Evolutionary conservation across 2,113 vertebrate genomes (phyloP), one percentile per base, ranked within the genome.

Genomic region (Pavo muticus): DNA sequence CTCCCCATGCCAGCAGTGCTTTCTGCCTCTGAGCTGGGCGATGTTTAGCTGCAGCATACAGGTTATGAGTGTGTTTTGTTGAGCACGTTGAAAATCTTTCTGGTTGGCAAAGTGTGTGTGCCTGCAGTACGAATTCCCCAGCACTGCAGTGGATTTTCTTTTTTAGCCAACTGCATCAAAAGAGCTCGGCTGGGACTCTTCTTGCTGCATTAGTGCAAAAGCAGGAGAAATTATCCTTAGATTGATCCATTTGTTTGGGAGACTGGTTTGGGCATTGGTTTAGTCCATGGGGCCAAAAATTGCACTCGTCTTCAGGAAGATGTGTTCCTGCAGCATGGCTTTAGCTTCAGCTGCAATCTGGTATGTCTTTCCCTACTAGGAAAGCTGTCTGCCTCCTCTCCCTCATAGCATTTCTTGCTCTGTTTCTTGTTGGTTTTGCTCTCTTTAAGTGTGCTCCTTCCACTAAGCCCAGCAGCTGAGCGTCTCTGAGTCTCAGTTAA

Each of bases 41-140:
- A 2, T 20, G 84, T 91, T 83, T 44, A 91, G 56, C 35, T 5
- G 0, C 9, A 65, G 50, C 2, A 1, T 48, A 47, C 0, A 14
- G 54, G 13, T 88, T 95, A 63, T 1, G 11, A 72, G 48, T 59
- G 63, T 2, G 1, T 35, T 4, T 45, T 57, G 30, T 61, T 2
- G 5, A 84, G 73, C 37, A 32, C 1, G 0, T 92, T 3, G 7
- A 40, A 44, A 65, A 44, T 50, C 15, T 69, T 92, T 81, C 72
- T 1, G 5, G n/a, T 54, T 3, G 2, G 52, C 52, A 47, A 77
- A 81, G 16, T 4, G 1, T 0, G 0, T 37, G 60, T 37, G 57
- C 9, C 5, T 6, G 1, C 14, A 61, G 56, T 21, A 23, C 14
- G 0, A 56, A 50, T 18, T 23, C 23, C 44, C 44, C 63, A 32